Evolutionary conservation across 2,113 vertebrate species (phyloP).

Genomic region (Halcyon malimbica): DNA sequence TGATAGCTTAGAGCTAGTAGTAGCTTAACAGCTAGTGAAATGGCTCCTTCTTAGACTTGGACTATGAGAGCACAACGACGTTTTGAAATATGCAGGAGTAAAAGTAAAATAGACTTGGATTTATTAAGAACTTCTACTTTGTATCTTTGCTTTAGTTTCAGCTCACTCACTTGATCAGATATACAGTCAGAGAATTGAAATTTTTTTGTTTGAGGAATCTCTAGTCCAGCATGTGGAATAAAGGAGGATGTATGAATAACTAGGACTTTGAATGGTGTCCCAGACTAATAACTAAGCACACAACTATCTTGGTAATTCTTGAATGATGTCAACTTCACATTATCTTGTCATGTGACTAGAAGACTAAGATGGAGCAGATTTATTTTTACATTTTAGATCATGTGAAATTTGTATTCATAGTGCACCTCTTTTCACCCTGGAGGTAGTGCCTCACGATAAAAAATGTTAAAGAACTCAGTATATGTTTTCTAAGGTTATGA

Average conservation of each 20-base stretch:
- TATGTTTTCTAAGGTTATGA: conserved; percentile 17
- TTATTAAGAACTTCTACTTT: background rate
- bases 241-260: background rate
- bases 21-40: background rate
- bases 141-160: background rate
- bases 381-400: background rate
- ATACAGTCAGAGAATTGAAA: background rate
- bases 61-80: fast-evolving
- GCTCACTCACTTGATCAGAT: background rate
- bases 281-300: background rate
- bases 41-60: background rate
- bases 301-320: background rate
- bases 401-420: background rate
- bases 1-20: background rate
- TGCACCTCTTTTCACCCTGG: conserved; percentile 20
- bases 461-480: conserved; percentile 2
- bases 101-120: background rate
- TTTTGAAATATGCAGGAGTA: background rate
- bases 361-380: background rate
- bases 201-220: conserved; percentile 30
- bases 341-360: background rate
- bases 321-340: background rate
- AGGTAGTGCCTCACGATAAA: conserved; percentile 30
- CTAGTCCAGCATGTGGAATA: background rate
- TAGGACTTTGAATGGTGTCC: background rate